Evolutionary conservation across 2,888 invertebrate genomes (phyloP).

Genomic region (Deroplatys truncata): DNA sequence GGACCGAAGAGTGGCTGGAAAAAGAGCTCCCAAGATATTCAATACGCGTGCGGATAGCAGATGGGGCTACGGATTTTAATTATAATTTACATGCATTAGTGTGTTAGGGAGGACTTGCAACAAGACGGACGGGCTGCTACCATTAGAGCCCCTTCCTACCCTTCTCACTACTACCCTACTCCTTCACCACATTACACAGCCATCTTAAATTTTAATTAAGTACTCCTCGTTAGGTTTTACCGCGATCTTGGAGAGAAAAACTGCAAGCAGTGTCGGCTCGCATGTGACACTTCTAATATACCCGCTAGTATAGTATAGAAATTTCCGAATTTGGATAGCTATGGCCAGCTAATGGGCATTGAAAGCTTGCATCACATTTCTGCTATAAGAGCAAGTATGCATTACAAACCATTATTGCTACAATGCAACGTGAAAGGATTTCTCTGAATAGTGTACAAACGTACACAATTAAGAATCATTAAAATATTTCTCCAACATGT

Average conservation of each 20-base stretch:
- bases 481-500: too few species aligned
- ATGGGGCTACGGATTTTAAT: constrained; percentile 19
- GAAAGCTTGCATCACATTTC: too few species aligned
- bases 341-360: too few species aligned
- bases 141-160: neutral
- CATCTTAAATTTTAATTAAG: constrained; percentile 27
- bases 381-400: too few species aligned
- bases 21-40: constrained; percentile 1
- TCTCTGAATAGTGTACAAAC: too few species aligned
- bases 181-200: constrained; percentile 12
- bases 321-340: too few species aligned
- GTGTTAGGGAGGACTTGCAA: neutral
- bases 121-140: neutral
- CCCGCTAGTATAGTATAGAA: too few species aligned
- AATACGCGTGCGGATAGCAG: constrained; percentile 8
- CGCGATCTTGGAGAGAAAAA: neutral
- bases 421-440: too few species aligned
- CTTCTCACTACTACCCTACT: neutral
- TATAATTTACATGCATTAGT: constrained; percentile 25
- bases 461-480: too few species aligned
- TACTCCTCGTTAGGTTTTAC: constrained; percentile 13
- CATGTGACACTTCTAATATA: neutral
- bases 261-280: neutral
- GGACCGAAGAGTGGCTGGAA: neutral
- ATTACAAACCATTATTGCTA: too few species aligned